Conservation (phyloP, 1,140 invertebrate species). For the Matsumurasca onukii region DNA sequence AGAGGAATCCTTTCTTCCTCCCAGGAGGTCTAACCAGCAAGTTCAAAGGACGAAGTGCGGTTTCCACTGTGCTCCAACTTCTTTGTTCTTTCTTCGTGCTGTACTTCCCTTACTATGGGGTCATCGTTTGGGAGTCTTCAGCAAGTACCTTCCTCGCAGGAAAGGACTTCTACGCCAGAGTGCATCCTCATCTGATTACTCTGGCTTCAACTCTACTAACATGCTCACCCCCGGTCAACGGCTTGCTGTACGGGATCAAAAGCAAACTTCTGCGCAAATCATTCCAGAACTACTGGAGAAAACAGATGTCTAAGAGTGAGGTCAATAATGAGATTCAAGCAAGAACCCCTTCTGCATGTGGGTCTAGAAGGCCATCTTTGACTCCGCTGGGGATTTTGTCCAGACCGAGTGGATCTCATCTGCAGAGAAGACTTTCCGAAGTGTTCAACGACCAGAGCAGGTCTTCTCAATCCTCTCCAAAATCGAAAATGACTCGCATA, state of each 20-base stretch:
- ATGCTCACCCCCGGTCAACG: constrained; percentile 69
- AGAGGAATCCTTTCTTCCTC: constrained; percentile 69
- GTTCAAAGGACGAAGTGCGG: constrained; percentile 62
- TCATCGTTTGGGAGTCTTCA: constrained; percentile 65
- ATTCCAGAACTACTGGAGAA: constrained; percentile 76
- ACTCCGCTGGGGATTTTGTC: constrained; percentile 49
- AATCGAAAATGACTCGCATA: constrained; percentile 50
- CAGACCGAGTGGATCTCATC: constrained; percentile 47
- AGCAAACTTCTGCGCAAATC: constrained; percentile 67
- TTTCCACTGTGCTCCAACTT: constrained; percentile 62
- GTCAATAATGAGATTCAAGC: constrained; percentile 73
- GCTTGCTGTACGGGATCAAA: constrained; percentile 74
- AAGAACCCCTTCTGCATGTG: constrained; percentile 71
- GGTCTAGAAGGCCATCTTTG: constrained; percentile 68
- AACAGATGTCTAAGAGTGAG: constrained; percentile 75
- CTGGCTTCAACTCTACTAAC: constrained; percentile 59
- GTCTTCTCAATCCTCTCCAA: constrained; percentile 45
- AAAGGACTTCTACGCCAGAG: constrained; percentile 12
- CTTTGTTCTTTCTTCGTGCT: constrained; percentile 69
- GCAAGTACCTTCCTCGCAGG: constrained; percentile 28
- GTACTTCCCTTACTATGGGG: constrained; percentile 70
- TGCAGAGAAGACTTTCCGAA: constrained; percentile 64
- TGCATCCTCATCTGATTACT: constrained; percentile 56
- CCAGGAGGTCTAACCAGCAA: constrained; percentile 48
- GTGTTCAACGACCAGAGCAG: constrained; percentile 57